A percentile compares a stretch with the other conserved stretches of the same genome.
Evolutionary conservation across 2,797 vertebrate genomes (phyloP).

Genomic region (Poecilia wingei): DNA sequence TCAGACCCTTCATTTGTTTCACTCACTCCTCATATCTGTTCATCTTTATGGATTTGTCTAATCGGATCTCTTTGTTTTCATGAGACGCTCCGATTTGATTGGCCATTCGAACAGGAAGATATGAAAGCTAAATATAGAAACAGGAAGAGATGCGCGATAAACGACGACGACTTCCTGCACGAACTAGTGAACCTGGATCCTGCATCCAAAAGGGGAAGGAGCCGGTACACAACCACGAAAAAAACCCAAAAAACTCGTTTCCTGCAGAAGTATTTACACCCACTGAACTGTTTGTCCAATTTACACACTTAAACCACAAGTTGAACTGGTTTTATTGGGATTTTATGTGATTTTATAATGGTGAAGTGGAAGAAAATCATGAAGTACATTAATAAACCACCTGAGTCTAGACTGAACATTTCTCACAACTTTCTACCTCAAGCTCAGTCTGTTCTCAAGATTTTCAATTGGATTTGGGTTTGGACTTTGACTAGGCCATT

Average conservation of each 20-base stretch:
- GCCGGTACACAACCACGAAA: background rate
- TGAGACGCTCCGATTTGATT: constrained; percentile 19
- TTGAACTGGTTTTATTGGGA: background rate
- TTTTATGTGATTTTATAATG: background rate
- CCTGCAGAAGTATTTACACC: background rate
- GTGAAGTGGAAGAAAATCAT: background rate
- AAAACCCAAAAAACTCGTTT: background rate
- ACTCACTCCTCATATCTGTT: constrained; percentile 7
- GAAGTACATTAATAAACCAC: too few relatives aligned
- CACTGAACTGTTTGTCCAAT: background rate
- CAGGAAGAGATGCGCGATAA: constrained; percentile 30
- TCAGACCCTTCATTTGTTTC: background rate
- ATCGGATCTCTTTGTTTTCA: constrained; percentile 23
- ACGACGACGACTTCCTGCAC: constrained; percentile 41
- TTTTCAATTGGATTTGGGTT: too few relatives aligned
- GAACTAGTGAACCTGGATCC: background rate
- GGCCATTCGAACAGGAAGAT: constrained; percentile 32
- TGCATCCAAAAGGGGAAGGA: background rate
- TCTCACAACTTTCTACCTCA: background rate
- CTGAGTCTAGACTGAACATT: background rate
- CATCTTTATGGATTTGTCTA: constrained; percentile 10
- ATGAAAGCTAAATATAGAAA: constrained; percentile 21
- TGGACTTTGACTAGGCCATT: too few relatives aligned
- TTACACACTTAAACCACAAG: background rate
- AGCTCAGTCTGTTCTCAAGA: background rate